A percentile compares a stretch with the other conserved stretches of the same genome.
Conservation (phyloP, 2,113 vertebrate genomes). For the Sceloporus tristichus region DNA sequence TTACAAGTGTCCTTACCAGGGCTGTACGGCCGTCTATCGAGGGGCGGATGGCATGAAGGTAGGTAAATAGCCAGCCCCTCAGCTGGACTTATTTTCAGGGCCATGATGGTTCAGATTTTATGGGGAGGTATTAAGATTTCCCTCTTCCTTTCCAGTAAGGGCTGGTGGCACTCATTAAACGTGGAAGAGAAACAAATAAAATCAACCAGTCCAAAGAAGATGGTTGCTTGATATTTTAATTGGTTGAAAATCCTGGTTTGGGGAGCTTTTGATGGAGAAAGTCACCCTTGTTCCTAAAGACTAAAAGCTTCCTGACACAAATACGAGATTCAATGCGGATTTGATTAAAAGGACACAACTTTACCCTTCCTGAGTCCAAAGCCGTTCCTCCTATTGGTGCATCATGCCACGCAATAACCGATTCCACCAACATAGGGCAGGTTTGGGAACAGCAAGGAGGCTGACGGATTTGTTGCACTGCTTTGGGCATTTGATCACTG, state of each 20-base stretch:
- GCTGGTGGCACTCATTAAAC: neutral
- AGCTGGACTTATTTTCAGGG: neutral
- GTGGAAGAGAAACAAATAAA: no score
- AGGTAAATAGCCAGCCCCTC: constrained; percentile 15
- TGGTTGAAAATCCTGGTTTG: no score
- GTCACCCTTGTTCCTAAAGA: no score
- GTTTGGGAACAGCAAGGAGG: no score
- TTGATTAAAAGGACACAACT: neutral
- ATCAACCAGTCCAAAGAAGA: no score
- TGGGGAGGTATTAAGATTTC: neutral
- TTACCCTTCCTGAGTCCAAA: neutral
- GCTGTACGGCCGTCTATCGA: constrained; percentile 93
- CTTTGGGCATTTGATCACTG: no score
- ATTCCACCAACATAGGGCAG: no score
- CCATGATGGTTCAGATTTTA: no score
- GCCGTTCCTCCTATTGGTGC: no score
- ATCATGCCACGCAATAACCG: fast-evolving
- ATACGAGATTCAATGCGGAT: neutral
- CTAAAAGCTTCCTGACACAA: neutral
- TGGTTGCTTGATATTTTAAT: neutral
- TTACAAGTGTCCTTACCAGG: constrained; percentile 97
- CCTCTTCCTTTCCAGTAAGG: neutral
- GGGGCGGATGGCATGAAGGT: constrained; percentile 96
- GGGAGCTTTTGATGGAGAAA: no score
- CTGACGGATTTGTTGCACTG: no score